phyloP scores from a whole-genome alignment of 37 sponge, comb jelly and placozoan genomes.

The Aphrocallistes beatrix region DNA sequence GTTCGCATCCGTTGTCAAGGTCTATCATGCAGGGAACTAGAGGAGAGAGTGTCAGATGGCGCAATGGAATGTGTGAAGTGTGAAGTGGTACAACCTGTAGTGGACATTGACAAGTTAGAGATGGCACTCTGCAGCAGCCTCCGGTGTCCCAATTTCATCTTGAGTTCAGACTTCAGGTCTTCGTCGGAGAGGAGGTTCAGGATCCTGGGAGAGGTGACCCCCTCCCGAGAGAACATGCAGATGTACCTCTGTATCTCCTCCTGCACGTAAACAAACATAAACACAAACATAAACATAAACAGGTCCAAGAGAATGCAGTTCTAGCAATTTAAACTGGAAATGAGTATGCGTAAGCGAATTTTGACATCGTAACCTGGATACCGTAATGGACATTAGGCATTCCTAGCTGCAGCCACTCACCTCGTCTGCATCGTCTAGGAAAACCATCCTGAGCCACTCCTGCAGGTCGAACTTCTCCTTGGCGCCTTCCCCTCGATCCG shows the following conservation, averaged over 20 bases:
- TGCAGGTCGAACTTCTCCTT: conserved; percentile 6
- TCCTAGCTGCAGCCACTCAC: neutral
- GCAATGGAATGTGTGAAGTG: neutral
- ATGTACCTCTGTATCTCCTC: conserved; percentile 13
- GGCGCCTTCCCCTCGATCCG: neutral
- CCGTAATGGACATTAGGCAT: too few relatives aligned
- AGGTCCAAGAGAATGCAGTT: too few relatives aligned
- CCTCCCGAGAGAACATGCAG: neutral
- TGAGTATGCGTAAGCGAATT: too few relatives aligned
- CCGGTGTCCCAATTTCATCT: neutral
- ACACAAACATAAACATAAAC: too few relatives aligned
- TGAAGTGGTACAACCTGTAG: neutral
- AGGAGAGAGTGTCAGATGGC: neutral
- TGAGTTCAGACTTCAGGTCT: neutral
- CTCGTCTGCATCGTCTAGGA: neutral
- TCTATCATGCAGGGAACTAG: neutral
- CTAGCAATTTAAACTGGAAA: too few relatives aligned
- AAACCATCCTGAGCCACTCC: neutral
- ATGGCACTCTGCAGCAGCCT: neutral
- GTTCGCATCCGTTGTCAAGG: neutral
- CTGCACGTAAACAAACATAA: too few relatives aligned
- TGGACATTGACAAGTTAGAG: neutral
- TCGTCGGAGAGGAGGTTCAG: neutral
- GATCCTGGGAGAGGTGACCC: neutral
- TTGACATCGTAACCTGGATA: too few relatives aligned